Evolutionary conservation across 2,888 invertebrate species (phyloP), one percentile per base, ranked within the genome.

Genomic region (Oxycera nigricornis): DNA sequence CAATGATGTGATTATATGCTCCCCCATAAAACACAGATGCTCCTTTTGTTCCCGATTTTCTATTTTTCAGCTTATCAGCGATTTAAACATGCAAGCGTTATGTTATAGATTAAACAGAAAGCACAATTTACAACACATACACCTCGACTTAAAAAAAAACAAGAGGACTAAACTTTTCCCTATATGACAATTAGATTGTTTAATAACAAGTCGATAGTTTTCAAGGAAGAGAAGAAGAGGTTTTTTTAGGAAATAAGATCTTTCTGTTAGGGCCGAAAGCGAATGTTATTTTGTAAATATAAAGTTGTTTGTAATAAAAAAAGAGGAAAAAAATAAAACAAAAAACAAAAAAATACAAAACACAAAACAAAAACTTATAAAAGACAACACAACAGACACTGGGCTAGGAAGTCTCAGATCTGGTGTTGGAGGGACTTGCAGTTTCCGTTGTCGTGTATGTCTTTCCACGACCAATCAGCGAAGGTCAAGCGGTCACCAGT

Each of bases 11-110:
- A 55, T 55, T 55, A n/a, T 35, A 67, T 67, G 67, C 67, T 70
- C 31, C 59, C 26, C 52, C n/a, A 52, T 7, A 28, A 28, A 52
- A 1, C 46, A 11, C 39, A 73, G 68, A 80, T 80, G 79, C 79
- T 78, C 79, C 75, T 70, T 72, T 76, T 75, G 76, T 78, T 79
- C 81, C 79, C 79, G n/a, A 73, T 76, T 75, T 80, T 75, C 86
- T 87, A 79, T 86, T 84, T 87, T 87, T 82, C 87, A 87, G 87
- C 87, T 85, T 87, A 86, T 86, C 72, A 62, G 84, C 59, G 65
- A 70, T 70, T 22, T 55, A 55, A 55, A 55, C n/a, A 11, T 28
- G 2, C 11, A 70, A 30, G 22, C 26, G 28, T 50, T 2, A 70
- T 52, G 55, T 3, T 55, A 68, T 52, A 52, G 30, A 35, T 20